phyloP scores from a whole-genome alignment of 2,797 vertebrate genomes.

The Gallinago nigripennis region DNA sequence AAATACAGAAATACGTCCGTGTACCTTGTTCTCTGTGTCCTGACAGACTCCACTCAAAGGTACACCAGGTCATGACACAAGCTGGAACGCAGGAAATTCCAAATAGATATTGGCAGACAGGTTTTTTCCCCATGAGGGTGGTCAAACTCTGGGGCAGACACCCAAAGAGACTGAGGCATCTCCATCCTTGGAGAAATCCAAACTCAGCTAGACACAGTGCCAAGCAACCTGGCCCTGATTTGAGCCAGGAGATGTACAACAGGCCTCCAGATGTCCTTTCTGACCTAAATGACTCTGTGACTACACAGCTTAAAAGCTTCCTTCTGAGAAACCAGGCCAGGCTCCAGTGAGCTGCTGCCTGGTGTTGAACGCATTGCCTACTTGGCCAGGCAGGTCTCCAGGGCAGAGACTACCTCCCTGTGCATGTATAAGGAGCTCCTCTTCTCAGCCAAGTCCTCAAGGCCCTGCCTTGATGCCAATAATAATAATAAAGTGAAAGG shows the following conservation, averaged over 20 bases:
- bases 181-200: neutral
- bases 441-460: neutral
- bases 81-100: neutral
- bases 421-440: neutral
- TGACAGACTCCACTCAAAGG: neutral
- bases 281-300: neutral
- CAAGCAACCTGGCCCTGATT: neutral
- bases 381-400: neutral
- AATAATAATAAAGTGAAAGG: neutral
- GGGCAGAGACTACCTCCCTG: neutral
- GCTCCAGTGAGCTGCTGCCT: neutral
- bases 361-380: neutral
- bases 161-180: neutral
- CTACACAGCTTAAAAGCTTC: neutral
- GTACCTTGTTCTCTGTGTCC: rapidly evolving
- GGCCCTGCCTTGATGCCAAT: neutral
- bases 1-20: neutral
- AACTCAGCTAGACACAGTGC: neutral
- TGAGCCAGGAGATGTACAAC: neutral
- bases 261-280: neutral
- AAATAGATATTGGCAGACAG: neutral
- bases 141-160: neutral
- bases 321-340: neutral
- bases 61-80: neutral
- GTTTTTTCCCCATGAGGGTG: neutral